These are phyloP conservation scores for Neocloeon triangulifer DNA, from an alignment of 1,140 invertebrate genomes.

Conservation along the genomic window DNA sequence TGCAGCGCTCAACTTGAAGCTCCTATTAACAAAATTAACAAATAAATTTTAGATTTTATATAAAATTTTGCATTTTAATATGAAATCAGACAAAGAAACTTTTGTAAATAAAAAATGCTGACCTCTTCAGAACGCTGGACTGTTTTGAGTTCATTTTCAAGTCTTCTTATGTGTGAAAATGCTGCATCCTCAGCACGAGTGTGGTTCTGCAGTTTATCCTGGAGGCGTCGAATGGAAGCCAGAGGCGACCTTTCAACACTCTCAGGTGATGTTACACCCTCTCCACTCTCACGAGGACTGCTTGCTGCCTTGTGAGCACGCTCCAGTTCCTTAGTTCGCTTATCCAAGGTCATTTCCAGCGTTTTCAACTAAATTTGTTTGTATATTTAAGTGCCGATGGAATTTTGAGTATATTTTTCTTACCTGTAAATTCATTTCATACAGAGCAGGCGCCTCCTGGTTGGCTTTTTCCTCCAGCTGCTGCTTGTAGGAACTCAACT, in stretches of 20 bases:
- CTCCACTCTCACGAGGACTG: no score
- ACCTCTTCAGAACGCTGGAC: constrained; percentile 39
- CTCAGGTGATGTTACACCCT: no score
- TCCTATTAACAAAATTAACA: constrained; percentile 33
- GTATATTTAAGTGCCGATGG: no score
- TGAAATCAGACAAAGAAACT: no score
- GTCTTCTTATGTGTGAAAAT: constrained; percentile 42
- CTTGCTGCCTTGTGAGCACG: no score
- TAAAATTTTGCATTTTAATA: no score
- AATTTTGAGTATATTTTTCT: no score
- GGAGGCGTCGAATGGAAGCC: constrained; percentile 30
- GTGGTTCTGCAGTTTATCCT: constrained; percentile 39
- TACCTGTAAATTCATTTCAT: no score
- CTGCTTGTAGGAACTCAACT: constrained; percentile 27
- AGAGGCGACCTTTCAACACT: no score
- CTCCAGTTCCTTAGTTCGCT: constrained; percentile 43
- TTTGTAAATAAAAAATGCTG: no score
- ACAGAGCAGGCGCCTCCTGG: constrained; percentile 22
- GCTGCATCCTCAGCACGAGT: constrained; percentile 45
- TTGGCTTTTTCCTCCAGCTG: constrained; percentile 26
- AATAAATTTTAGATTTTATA: no score
- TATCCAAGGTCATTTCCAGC: constrained; percentile 31
- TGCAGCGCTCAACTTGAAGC: constrained; percentile 50
- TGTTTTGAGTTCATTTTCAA: constrained; percentile 41
- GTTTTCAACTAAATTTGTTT: constrained; percentile 28